phyloP scores from a whole-genome alignment of 2,113 vertebrate genomes.

The Ailuropoda melanoleuca region DNA sequence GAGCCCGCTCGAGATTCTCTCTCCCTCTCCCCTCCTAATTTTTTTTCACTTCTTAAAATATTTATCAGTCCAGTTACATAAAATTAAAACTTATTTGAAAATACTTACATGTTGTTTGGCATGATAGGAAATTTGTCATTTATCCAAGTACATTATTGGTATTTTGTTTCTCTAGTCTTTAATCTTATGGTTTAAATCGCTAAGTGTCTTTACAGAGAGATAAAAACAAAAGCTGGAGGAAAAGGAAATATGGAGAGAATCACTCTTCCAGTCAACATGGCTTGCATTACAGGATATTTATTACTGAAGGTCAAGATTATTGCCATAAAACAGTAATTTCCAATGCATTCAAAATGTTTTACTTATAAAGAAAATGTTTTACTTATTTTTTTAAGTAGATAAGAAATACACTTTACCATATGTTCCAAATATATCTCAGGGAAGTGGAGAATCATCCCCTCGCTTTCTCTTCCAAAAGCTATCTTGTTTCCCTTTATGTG shows the following conservation, averaged over 20 bases:
- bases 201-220: not conserved
- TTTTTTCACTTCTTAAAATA: not conserved
- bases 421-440: not conserved
- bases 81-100: not conserved
- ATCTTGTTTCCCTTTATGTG: not conserved
- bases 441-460: not conserved
- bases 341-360: not conserved
- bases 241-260: not conserved
- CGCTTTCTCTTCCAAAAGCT: not conserved
- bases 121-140: not conserved
- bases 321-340: not conserved
- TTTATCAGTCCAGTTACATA: not conserved
- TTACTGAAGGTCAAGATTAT: not conserved
- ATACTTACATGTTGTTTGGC: not conserved
- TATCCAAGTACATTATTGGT: not conserved
- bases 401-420: not conserved
- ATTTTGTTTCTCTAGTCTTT: not conserved
- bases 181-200: not conserved
- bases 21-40: not conserved
- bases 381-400: not conserved
- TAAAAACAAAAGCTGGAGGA: not conserved
- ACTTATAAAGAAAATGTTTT: not conserved
- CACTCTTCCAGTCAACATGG: not conserved
- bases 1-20: not conserved
- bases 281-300: not conserved